phyloP scores from a whole-genome alignment of 2,888 invertebrate species.

The Anoplius nigerrimus region DNA sequence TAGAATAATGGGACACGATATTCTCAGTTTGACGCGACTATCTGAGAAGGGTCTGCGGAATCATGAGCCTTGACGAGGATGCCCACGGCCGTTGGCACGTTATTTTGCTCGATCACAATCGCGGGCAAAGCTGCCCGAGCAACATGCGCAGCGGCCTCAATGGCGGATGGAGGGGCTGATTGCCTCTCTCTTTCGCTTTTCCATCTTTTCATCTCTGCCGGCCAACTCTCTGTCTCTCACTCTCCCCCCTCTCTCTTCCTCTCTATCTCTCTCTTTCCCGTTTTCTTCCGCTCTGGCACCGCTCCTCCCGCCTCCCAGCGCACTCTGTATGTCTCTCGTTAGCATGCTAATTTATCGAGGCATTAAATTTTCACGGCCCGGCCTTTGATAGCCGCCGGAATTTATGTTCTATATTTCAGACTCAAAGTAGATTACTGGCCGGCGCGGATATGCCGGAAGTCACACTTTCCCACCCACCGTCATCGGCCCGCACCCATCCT shows the following conservation, averaged over 20 bases:
- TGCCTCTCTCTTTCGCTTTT: no score
- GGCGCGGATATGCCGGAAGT: conserved; percentile 36
- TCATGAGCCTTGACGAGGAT: conserved; percentile 64
- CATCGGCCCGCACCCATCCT: conserved; percentile 4
- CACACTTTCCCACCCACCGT: background rate
- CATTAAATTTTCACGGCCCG: conserved; percentile 66
- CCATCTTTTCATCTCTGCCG: background rate
- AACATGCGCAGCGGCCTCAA: conserved; percentile 32
- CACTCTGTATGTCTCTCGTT: conserved; percentile 59
- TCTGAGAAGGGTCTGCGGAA: conserved; percentile 49
- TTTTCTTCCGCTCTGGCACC: conserved; percentile 6
- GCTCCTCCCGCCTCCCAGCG: background rate
- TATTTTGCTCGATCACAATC: conserved; percentile 73
- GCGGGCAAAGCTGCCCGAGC: conserved; percentile 62
- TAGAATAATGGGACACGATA: conserved; percentile 62
- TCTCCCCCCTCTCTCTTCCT: conserved; percentile 8
- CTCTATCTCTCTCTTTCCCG: conserved; percentile 20
- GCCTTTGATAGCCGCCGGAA: conserved; percentile 56
- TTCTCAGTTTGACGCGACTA: conserved; percentile 47
- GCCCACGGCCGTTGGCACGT: conserved; percentile 69
- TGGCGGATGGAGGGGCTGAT: conserved; percentile 2
- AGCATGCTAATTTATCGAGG: conserved; percentile 73
- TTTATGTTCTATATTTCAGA: conserved; percentile 68
- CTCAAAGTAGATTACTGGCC: conserved; percentile 62
- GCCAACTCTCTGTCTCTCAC: conserved; percentile 8